phyloP scores from a whole-genome alignment of 2,888 invertebrate species.

The Catonia carolina region DNA sequence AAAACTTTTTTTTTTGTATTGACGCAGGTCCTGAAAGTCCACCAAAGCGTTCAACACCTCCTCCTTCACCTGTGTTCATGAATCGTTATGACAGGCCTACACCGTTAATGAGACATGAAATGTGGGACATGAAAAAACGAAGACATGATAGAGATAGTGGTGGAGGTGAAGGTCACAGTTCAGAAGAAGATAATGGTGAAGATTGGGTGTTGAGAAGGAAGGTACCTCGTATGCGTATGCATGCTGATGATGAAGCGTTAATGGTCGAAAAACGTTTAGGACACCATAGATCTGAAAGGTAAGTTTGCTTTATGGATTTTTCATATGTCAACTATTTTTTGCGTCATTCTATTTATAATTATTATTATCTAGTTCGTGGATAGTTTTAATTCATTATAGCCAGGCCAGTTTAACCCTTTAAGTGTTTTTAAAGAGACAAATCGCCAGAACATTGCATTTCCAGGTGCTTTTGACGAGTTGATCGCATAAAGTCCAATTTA shows the following conservation, averaged over 20 bases:
- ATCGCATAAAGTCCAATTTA: no score
- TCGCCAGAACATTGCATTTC: no score
- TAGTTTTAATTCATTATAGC: slow-evolving; percentile 4
- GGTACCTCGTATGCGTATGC: slow-evolving; percentile 74
- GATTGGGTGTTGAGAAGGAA: slow-evolving; percentile 48
- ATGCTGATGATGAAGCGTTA: slow-evolving; percentile 74
- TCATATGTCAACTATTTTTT: no score
- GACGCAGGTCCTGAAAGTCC: slow-evolving; percentile 2
- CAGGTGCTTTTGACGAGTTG: no score
- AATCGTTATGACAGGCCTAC: neutral
- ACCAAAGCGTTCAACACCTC: slow-evolving; percentile 9
- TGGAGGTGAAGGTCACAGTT: neutral
- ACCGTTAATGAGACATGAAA: neutral
- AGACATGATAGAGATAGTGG: slow-evolving; percentile 26
- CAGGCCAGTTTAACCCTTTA: no score
- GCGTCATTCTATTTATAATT: no score
- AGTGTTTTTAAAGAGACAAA: no score
- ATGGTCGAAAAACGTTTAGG: slow-evolving; percentile 31
- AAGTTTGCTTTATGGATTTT: no score
- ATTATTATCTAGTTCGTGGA: no score
- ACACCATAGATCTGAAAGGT: no score
- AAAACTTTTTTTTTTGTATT: no score
- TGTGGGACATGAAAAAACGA: slow-evolving; percentile 24
- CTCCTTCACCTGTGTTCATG: slow-evolving; percentile 19
- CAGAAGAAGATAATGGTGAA: slow-evolving; percentile 26